A percentile compares a stretch with the other conserved stretches of the same genome.
These are phyloP conservation scores for Tragelaphus buxtoni DNA, from an alignment of 2,113 vertebrate genomes.

Conservation along the genomic window DNA sequence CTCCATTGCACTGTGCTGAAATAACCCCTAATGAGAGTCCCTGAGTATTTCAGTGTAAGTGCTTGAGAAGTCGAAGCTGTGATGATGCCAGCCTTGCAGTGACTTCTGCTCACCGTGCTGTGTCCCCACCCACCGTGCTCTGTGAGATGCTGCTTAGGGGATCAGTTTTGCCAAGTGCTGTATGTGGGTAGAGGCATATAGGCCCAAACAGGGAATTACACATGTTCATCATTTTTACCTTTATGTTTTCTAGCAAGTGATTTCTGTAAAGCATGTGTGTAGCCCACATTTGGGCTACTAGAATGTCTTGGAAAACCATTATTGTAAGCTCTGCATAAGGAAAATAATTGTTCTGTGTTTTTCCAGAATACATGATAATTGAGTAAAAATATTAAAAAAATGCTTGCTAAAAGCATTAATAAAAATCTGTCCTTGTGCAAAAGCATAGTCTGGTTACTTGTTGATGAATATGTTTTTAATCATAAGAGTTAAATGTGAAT, in stretches of 20 bases:
- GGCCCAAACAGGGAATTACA: background rate
- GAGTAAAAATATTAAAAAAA: background rate
- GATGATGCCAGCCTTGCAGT: background rate
- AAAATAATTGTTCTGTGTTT: background rate
- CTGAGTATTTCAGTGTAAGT: background rate
- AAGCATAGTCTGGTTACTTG: background rate
- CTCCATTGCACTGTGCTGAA: background rate
- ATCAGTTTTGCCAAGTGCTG: background rate
- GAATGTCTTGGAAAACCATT: background rate
- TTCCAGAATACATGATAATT: background rate
- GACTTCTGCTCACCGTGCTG: fast-evolving
- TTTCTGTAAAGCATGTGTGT: background rate
- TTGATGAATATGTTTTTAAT: conserved; percentile 14
- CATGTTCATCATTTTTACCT: background rate
- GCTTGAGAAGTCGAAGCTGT: background rate
- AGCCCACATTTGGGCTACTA: background rate
- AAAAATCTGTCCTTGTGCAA: background rate
- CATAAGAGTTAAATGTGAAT: background rate
- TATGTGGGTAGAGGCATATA: background rate
- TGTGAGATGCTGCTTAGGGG: background rate
- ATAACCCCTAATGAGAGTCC: background rate
- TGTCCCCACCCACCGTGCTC: fast-evolving
- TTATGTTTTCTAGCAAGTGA: background rate
- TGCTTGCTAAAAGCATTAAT: background rate
- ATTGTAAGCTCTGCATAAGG: background rate